Evolutionary conservation across 2,113 vertebrate species (phyloP), one percentile per base, ranked within the genome.

Genomic region (Rhinoderma darwinii): DNA sequence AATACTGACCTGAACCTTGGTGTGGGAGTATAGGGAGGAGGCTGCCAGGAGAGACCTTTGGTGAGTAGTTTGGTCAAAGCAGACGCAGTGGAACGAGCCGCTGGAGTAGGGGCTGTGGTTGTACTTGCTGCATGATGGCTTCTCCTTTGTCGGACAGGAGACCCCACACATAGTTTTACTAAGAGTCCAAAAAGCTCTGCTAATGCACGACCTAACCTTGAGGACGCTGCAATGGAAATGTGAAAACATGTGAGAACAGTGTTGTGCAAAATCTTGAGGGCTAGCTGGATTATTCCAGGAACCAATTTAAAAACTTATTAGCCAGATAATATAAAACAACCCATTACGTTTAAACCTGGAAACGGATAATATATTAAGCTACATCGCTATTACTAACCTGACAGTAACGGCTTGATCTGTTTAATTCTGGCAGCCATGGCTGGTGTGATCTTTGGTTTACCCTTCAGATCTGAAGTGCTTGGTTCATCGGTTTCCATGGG

Each of bases 401-500:
- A 98, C 17, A 98, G 93, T 39, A 98, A 90, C 0, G 97, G 97
- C 88, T 98, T 98, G 84, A 98, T 98, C 89, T 98, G 97, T 88
- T 98, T 98, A 88, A 98, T 98, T 86, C 96, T 95, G 20, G 97
- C 97, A 68, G 97, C 97, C 97, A 98, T 98, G 37, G 97, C 97
- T 51, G 97, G 97, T 3, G 96, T 98, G 73, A 98, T 96, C 92
- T 98, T 98, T 83, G 97, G 97, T 89, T 98, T 98, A 68, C 95
- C 91, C 87, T 97, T 98, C 5, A 96, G 93, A 88, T 98, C 97
- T 10, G 96, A 90, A 72, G 95, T 82, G 86, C 95, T 94, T 88
- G 96, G 96, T 92, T 98, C 97, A 8, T 98, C 97, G 0, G 97
- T 98, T 91, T 98, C 97, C 97, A 98, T 98, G 47, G 97, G 97